Evolutionary conservation across 2,888 invertebrate genomes (phyloP).

Genomic region (Liodrosophila aerea): DNA sequence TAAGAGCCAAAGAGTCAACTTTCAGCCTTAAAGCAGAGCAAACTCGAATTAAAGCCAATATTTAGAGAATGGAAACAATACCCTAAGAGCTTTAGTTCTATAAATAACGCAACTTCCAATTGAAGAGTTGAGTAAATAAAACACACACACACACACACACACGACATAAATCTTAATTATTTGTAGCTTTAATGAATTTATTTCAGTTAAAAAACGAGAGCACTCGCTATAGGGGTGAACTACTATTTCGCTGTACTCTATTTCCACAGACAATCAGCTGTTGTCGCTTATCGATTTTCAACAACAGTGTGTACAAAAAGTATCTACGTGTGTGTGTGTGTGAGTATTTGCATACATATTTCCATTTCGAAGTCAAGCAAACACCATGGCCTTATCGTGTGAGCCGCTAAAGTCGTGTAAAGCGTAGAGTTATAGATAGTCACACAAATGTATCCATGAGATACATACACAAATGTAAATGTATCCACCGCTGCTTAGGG

Average conservation of each 20-base stretch:
- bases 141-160: too few relatives aligned
- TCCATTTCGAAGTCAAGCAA: conserved; percentile 38
- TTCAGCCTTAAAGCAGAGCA: conserved; percentile 17
- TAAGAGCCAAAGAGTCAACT: too few relatives aligned
- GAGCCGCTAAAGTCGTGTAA: conserved; percentile 25
- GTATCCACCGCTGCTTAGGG: too few relatives aligned
- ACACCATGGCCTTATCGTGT: conserved; percentile 19
- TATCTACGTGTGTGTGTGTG: conserved; percentile 9
- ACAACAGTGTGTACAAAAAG: conserved; percentile 15
- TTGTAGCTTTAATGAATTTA: conserved; percentile 26
- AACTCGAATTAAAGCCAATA: conserved; percentile 50
- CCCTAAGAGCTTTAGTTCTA: too few relatives aligned
- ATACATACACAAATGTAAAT: conserved; percentile 24
- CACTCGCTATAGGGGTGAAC: background rate
- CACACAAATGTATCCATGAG: conserved; percentile 57
- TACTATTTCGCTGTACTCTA: conserved; percentile 21
- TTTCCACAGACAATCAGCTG: conserved; percentile 24
- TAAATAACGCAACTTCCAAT: conserved; percentile 45
- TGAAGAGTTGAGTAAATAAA: conserved; percentile 6
- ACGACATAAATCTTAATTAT: conserved; percentile 60
- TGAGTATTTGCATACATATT: conserved; percentile 41
- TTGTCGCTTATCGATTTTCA: conserved; percentile 65
- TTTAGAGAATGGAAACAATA: conserved; percentile 42
- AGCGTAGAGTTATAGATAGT: conserved; percentile 41
- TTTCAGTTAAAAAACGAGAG: background rate